A percentile compares a stretch with the other conserved stretches of the same genome.
Evolutionary conservation across 2,797 vertebrate genomes (phyloP).

Genomic region (Australoheros facetus): DNA sequence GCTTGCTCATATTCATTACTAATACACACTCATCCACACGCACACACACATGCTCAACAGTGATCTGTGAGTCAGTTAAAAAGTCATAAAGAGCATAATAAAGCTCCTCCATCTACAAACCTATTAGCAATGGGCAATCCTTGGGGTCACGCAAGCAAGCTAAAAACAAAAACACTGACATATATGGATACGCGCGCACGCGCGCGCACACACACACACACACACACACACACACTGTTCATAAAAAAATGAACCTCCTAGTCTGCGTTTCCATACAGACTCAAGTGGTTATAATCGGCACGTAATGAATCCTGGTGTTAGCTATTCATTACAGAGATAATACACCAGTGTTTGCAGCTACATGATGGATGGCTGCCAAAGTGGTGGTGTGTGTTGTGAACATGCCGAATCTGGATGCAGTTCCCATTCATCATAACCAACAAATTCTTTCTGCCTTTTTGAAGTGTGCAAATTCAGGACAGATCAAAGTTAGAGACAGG

Average conservation of each 20-base stretch:
- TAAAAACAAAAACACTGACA: not conserved
- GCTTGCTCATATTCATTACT: conserved; percentile 30
- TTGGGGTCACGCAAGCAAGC: conserved; percentile 36
- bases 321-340: conserved; percentile 36
- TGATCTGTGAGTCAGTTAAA: conserved; percentile 60
- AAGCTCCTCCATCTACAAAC: conserved; percentile 60
- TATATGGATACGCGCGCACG: not conserved
- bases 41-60: conserved; percentile 33
- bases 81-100: conserved; percentile 69
- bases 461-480: not conserved
- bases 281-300: conserved; percentile 36
- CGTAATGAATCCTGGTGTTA: conserved; percentile 43
- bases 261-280: conserved; percentile 6
- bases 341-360: conserved; percentile 21
- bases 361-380: conserved; percentile 7
- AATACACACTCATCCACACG: conserved; percentile 8
- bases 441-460: not conserved
- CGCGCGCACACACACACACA: too few species aligned
- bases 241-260: not conserved
- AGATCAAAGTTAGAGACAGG: not conserved
- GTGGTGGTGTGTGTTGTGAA: not conserved
- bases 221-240: not conserved
- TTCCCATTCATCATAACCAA: not conserved
- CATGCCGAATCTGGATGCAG: not conserved
- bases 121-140: conserved; percentile 56